Base-by-base conservation (phyloP, 2,888 invertebrate genomes). In the Coremacera marginata region DNA sequence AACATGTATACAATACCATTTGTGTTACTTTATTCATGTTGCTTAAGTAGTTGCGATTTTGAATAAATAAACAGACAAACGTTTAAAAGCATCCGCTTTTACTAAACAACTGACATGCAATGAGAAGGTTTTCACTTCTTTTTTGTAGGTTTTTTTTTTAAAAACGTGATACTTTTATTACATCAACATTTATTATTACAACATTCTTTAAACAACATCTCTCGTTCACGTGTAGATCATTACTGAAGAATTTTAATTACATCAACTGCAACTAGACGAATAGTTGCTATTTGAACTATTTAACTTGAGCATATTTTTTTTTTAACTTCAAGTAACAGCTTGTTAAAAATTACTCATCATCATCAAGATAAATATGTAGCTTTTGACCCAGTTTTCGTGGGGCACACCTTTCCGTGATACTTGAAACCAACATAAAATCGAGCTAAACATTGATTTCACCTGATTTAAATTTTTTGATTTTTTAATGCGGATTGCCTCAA, bases 381-480 rank as follows among this genome's bases (percentile, higher is more conserved):
- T 31, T 27, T 22, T 72, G 62, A 74, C 37, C 51, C 73, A 27
- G 51, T 63, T 63, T 51, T 27, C 27, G 7, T 7, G 5, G 16
- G n/a, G 25, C 52, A 67, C 67, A 67, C 67, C 67, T 67, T 22
- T 37, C 19, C 37, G 70, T n/a, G 51, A 22, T 52, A 16, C 71
- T 44, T 16, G 19, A 9, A 34, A 57, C 27, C 7, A 11, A 5
- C 67, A 25, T 27, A 37, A 34, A n/a, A 34, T 65, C 14, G n/a
- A 25, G 14, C 25, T 19, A 67, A 67, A 9, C 57, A 44, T 27
- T 49, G 44, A 37, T 52, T 74, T 74, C 65, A 67, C 67, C 74
- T 74, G 74, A 74, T 74, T 74, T 67, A 11, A 34, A 55, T 74
- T 74, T 65, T n/a, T 65, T 16, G 22, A 22, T 19, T 62, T 31